Conservation (phyloP, 2,797 vertebrate genomes). For the Pseudocheirus occidentalis region DNA sequence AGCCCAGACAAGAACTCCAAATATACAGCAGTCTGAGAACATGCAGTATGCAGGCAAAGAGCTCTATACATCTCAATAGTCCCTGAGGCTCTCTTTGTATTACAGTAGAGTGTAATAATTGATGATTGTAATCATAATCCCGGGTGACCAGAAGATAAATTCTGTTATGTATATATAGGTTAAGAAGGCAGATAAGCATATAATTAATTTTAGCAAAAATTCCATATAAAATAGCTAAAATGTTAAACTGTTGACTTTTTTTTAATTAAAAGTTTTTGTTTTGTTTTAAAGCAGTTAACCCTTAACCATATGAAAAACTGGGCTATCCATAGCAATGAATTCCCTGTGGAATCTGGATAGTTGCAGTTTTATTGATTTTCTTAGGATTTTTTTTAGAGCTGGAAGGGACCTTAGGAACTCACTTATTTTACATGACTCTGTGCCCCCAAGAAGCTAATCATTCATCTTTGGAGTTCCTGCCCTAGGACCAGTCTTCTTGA, state of each 20-base stretch:
- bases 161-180: background rate
- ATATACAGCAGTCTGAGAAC: background rate
- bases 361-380: background rate
- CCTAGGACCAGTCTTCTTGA: background rate
- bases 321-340: background rate
- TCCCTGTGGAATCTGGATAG: background rate
- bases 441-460: background rate
- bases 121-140: background rate
- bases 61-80: background rate
- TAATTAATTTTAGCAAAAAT: background rate
- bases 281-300: background rate
- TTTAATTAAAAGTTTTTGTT: background rate
- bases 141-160: background rate
- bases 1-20: background rate
- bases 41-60: background rate
- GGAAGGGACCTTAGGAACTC: background rate
- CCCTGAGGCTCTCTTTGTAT: background rate
- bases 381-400: background rate
- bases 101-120: background rate
- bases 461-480: background rate
- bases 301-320: background rate
- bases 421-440: background rate
- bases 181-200: background rate
- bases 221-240: background rate
- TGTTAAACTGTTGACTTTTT: background rate